Conservation (phyloP, 2,797 vertebrate genomes). For the Hyperoplus lanceolatus region DNA sequence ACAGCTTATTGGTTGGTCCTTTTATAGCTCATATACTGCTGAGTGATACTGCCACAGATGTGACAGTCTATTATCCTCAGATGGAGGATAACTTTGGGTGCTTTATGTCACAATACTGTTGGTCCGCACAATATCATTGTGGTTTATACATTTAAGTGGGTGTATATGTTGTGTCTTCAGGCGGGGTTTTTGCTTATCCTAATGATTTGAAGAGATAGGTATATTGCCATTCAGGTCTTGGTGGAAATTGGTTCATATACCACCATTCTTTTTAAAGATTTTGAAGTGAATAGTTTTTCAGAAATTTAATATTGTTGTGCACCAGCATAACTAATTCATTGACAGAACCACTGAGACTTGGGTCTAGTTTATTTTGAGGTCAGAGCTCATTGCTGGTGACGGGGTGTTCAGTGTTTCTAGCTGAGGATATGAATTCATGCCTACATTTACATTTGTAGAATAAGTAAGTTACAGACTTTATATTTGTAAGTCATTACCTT, state of each 20-base stretch:
- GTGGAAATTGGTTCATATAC: neutral
- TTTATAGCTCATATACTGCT: constrained; percentile 6
- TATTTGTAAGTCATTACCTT: neutral
- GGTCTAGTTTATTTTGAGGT: neutral
- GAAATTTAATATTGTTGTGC: neutral
- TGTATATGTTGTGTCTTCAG: neutral
- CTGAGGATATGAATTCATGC: neutral
- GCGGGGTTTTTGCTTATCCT: neutral
- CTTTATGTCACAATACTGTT: constrained; percentile 23
- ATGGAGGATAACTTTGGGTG: constrained; percentile 23
- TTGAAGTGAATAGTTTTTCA: neutral
- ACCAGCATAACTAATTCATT: neutral
- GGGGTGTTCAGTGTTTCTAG: neutral
- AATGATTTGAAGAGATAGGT: neutral
- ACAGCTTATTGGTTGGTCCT: constrained; percentile 19
- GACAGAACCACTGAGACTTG: neutral
- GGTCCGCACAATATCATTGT: constrained; percentile 1
- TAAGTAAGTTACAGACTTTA: neutral
- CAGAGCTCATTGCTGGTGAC: neutral
- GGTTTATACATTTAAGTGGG: constrained; percentile 7
- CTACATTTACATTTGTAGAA: neutral
- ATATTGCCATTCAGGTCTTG: neutral
- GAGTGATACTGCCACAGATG: neutral
- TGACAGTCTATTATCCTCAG: neutral
- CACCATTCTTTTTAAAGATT: too few species aligned